Evolutionary conservation across 2,797 vertebrate genomes (phyloP), one percentile per base, ranked within the genome.

Genomic region (Liparis tanakae): DNA sequence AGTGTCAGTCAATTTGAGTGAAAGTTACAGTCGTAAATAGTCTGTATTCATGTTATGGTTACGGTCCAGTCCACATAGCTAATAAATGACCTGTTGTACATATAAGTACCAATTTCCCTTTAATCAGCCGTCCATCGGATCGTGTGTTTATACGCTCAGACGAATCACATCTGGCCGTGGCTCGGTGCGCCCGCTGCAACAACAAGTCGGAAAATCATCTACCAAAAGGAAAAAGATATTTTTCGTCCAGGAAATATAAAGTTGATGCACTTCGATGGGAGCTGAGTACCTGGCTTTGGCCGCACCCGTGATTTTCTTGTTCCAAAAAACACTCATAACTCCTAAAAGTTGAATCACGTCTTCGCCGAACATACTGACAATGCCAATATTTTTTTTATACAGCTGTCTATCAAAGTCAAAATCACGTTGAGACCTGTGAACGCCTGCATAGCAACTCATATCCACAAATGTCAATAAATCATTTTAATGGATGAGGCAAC

Each of bases 381-480:
- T 6, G 56, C n/a, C 34, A 36, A 10, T 46, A 56, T 17, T 56
- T 20, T 30, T 30, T 25, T 48, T 14, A 30, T 37, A 7, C 0
- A 1, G 30, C 33, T 58, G 53, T 72, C 12, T 0, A 30, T 58
- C 54, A 33, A 41, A n/a, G n/a, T 30, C 8, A 17, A 30, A 30
- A 13, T 54, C 55, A 44, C 18, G 46, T 56, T 57, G 43, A 13
- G 13, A 12, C n/a, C 18, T 59, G 8, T 20, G 33, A n/a, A 69
- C 53, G 51, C 70, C 51, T 7, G 37, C 57, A 67, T 61, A 79
- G 39, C 34, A 59, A 22, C 41, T 70, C 37, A 36, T 48, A n/a
- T 46, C 34, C 68, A 41, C 43, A 73, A 5, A 73, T 72, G 60
- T 67, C 43, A 85, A 22, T 62, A 59, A 79, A 70, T 15, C n/a